These are phyloP conservation scores for Thalassoma bifasciatum DNA, from an alignment of 2,113 vertebrate species.

Conservation along the genomic window DNA sequence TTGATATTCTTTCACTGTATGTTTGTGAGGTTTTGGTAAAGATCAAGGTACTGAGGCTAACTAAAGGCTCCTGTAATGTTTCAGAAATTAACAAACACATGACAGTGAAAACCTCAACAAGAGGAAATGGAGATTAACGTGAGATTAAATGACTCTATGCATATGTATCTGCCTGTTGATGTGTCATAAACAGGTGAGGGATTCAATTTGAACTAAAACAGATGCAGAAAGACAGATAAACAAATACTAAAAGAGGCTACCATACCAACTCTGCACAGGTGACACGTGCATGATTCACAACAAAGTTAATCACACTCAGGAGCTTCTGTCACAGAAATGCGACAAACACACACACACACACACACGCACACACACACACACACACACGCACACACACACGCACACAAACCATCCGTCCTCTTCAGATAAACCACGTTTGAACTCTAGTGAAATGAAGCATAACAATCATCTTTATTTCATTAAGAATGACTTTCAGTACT, in stretches of 20 bases:
- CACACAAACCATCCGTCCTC: slow-evolving; percentile 26
- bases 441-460: slow-evolving; percentile 54
- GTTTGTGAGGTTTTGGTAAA: slow-evolving; percentile 41
- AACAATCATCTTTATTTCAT: slow-evolving; percentile 48
- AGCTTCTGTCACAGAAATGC: no score
- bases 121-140: slow-evolving; percentile 17
- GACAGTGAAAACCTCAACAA: slow-evolving; percentile 23
- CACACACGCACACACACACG: slow-evolving; percentile 5
- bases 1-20: slow-evolving; percentile 27
- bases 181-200: no score
- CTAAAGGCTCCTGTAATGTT: slow-evolving; percentile 25
- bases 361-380: slow-evolving; percentile 4
- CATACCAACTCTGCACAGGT: slow-evolving; percentile 28
- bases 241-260: slow-evolving; percentile 21
- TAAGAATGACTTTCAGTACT: background rate
- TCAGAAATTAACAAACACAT: slow-evolving; percentile 45
- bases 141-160: slow-evolving; percentile 18
- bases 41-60: slow-evolving; percentile 49
- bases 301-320: slow-evolving; percentile 49
- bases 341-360: slow-evolving; percentile 24
- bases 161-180: background rate
- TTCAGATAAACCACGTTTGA: slow-evolving; percentile 55
- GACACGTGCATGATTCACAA: slow-evolving; percentile 35
- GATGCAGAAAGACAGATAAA: no score
- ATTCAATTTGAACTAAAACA: no score